phyloP scores from a whole-genome alignment of 2,888 invertebrate genomes.

The Morpho deidamia region DNA sequence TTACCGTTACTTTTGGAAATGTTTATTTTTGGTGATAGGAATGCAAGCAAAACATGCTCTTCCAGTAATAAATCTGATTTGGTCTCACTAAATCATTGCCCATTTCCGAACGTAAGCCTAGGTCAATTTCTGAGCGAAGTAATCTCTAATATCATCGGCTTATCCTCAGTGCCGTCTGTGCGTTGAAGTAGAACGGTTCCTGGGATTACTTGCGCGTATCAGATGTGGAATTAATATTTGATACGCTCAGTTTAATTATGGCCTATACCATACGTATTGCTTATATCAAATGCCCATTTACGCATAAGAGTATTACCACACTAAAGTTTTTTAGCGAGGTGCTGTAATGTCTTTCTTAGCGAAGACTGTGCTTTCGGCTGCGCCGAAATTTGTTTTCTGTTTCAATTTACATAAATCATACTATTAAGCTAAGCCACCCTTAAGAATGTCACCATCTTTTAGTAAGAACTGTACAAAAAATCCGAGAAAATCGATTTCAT shows the following conservation, averaged over 20 bases:
- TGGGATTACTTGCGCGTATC: conserved; percentile 17
- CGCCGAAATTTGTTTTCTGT: too few relatives aligned
- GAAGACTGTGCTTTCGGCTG: too few relatives aligned
- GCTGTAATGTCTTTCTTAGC: too few relatives aligned
- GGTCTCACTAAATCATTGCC: conserved; percentile 27
- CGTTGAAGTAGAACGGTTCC: conserved; percentile 19
- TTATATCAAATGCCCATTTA: not conserved
- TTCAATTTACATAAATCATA: too few relatives aligned
- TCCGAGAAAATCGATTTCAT: too few relatives aligned
- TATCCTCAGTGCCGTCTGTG: conserved; percentile 30
- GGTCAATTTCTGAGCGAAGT: conserved; percentile 56
- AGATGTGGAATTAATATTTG: conserved; percentile 11
- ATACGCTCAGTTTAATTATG: not conserved
- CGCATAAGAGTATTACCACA: not conserved
- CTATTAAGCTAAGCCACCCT: too few relatives aligned
- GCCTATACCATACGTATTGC: not conserved
- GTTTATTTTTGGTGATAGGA: not conserved
- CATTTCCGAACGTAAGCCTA: conserved; percentile 38
- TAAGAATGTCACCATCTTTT: too few relatives aligned
- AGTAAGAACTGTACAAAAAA: too few relatives aligned
- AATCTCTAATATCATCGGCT: conserved; percentile 56
- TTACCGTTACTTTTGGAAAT: too few relatives aligned
- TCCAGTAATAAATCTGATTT: conserved; percentile 6
- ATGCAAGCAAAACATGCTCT: conserved; percentile 1
- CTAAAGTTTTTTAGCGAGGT: too few relatives aligned